Evolutionary conservation across 2,797 vertebrate genomes (phyloP), one percentile per base, ranked within the genome.

Genomic region (Columba guinea): DNA sequence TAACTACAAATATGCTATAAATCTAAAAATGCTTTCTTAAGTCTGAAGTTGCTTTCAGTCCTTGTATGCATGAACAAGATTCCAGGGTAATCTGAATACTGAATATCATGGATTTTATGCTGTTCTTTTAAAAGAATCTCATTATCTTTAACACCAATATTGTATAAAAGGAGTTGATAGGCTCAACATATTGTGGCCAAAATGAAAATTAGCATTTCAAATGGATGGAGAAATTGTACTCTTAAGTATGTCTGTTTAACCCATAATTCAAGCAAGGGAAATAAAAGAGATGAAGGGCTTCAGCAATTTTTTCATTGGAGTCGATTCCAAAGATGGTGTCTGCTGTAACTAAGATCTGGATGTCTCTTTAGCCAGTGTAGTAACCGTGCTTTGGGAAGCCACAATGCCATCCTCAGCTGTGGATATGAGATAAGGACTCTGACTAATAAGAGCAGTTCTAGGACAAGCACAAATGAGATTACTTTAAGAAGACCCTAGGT

Each of bases 391-490:
- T 84, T 56, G 81, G 90, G 94, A 84, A 94, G 64, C 89, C 92
- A 97, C 93, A 97, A 93, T 97, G 86, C 75, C 67, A 90, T 92
- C 91, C 90, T 97, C 65, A 0, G 94, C 97, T 98, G 97, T 84
- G 93, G 74, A 90, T 94, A 41, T 7, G 95, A 97, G 97, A 98
- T 97, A 97, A 98, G 97, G 70, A 89, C 0, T 49, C 90, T 94
- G 87, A 94, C 91, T 96, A 97, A 96, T 95, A 94, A 85, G 93
- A 97, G 64, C 89, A 60, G 88, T 84, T 91, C 94, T 95, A 97
- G 94, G 94, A 95, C 88, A 94, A 95, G 46, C 94, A 96, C 87
- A 97, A 97, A 97, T 93, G 94, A 87, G 97, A 97, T 98, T 97
- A 97, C 35, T 90, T 94, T 94, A 94, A 79, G 64, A 96, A 64